Base-by-base conservation (phyloP, 37 sponge, comb jelly and placozoan species). In the Mnemiopsis leidyi region DNA sequence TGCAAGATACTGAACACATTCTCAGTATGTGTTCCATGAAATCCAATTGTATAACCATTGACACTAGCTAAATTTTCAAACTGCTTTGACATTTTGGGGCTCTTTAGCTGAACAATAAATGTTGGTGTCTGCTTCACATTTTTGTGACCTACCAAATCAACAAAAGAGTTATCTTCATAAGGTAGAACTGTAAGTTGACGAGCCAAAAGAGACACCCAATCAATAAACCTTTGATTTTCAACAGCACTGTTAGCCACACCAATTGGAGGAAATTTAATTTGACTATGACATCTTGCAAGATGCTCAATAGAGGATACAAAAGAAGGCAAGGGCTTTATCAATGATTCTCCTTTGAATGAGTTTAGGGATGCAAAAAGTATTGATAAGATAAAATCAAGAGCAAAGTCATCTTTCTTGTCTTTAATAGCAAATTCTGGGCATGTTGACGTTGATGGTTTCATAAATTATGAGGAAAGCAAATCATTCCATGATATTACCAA, bases 1-100 rank as follows among this genome's bases (percentile, higher is more conserved):
- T 85, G 33, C n/a, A 85, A 37, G 25, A 85, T 85, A 85, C 90
- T 85, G n/a, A 40, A 33, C 25, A 85, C 90, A 85, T 85, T 85
- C 25, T 85, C 90, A 38, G 90, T 85, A 39, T 39, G 61, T 0
- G 90, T 85, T 2, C 90, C 90, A 40, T 85, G 90, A 85, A 40
- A 85, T 38, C 61, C 90, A 40, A 85, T 39, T 0, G 28, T 18
- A 40, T 35, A 39, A 0, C 90, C 90, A 40, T 85, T 39, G n/a
- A 1, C 2, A 1, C 24, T 26, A 5, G 90, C 1, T 23, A 85
- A 33, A 18, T 40, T 0, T 23, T 21, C 7, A 39, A 32, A 85
- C 0, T 39, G 18, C 39, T 36, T 28, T 23, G 90, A 40, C 23
- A 23, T 25, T 20, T 25, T 23, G n/a, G 90, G 90, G 1, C 21